Percentiles rank a stretch among this genome's conserved stretches.
Conservation (phyloP, 2,888 invertebrate species). For the Buathra laborator region DNA sequence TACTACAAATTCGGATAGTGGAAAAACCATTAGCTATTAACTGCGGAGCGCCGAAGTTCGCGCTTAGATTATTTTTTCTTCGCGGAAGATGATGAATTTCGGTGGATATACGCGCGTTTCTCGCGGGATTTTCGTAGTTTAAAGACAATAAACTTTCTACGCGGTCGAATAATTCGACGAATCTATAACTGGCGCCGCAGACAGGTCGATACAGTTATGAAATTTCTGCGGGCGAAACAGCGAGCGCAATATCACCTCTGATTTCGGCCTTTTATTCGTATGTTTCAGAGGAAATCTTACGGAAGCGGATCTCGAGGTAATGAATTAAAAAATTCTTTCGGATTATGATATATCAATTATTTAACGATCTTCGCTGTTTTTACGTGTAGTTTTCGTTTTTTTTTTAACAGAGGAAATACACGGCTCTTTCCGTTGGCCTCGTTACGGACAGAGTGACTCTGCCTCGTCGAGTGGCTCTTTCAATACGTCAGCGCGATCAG, state of each 20-base stretch:
- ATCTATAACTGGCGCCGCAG: slow-evolving; percentile 51
- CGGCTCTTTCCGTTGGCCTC: slow-evolving; percentile 81
- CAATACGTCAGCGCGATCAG: slow-evolving; percentile 82
- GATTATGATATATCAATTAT: neutral
- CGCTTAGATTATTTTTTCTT: slow-evolving; percentile 31
- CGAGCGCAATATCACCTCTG: slow-evolving; percentile 10
- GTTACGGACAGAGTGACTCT: slow-evolving; percentile 81
- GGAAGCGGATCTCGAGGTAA: slow-evolving; percentile 82
- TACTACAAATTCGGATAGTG: neutral
- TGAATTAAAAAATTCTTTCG: neutral
- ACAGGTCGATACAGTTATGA: slow-evolving; percentile 17
- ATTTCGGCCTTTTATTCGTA: slow-evolving; percentile 35
- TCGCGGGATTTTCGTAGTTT: neutral
- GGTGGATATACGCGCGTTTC: slow-evolving; percentile 25
- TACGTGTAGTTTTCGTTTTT: neutral
- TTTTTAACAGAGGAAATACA: slow-evolving; percentile 79
- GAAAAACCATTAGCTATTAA: slow-evolving; percentile 26
- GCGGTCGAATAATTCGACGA: slow-evolving; percentile 62
- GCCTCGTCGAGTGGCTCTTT: slow-evolving; percentile 76
- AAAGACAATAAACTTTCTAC: slow-evolving; percentile 61
- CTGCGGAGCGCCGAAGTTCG: neutral
- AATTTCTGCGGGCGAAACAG: neutral
- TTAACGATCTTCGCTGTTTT: slow-evolving; percentile 10
- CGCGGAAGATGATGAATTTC: slow-evolving; percentile 50
- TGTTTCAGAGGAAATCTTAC: slow-evolving; percentile 77